Conservation (phyloP, 2,888 invertebrate genomes). For the Lypha dubia region DNA sequence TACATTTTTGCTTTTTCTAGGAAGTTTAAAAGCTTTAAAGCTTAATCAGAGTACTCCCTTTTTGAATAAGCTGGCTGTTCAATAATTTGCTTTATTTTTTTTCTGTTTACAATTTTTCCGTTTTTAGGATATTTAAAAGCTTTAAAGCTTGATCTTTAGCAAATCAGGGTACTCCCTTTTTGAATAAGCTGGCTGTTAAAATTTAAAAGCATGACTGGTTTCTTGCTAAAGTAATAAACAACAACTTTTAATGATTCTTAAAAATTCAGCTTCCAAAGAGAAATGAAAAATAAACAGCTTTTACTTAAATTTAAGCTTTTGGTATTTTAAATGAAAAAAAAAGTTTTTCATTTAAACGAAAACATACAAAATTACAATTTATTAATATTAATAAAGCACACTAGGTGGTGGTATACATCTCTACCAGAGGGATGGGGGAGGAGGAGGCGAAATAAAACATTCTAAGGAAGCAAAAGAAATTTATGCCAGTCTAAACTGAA, state of each 20-base stretch:
- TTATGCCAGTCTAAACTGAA: neutral
- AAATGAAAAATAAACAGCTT: neutral
- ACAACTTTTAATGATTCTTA: neutral
- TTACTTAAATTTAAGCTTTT: neutral
- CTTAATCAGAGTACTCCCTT: too few species aligned
- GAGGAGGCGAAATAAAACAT: neutral
- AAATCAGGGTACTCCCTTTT: too few species aligned
- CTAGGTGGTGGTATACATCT: too few species aligned
- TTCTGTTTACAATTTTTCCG: too few species aligned
- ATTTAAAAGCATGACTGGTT: neutral
- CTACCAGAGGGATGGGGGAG: neutral
- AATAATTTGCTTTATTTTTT: constrained; percentile 8
- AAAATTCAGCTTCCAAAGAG: neutral
- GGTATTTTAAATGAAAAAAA: neutral
- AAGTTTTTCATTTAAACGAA: neutral
- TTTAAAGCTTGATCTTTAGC: too few species aligned
- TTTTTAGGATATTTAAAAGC: too few species aligned
- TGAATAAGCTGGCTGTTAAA: too few species aligned
- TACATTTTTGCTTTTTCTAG: too few species aligned
- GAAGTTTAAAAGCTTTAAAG: too few species aligned
- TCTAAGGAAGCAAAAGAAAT: neutral
- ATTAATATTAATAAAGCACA: constrained; percentile 1
- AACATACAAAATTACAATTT: neutral
- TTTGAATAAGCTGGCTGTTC: neutral
- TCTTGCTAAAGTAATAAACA: neutral